A percentile compares a stretch with the other conserved stretches of the same genome.
These are phyloP conservation scores for Lepidotrigona ventralis DNA, from an alignment of 1,140 invertebrate genomes.

Conservation along the genomic window DNA sequence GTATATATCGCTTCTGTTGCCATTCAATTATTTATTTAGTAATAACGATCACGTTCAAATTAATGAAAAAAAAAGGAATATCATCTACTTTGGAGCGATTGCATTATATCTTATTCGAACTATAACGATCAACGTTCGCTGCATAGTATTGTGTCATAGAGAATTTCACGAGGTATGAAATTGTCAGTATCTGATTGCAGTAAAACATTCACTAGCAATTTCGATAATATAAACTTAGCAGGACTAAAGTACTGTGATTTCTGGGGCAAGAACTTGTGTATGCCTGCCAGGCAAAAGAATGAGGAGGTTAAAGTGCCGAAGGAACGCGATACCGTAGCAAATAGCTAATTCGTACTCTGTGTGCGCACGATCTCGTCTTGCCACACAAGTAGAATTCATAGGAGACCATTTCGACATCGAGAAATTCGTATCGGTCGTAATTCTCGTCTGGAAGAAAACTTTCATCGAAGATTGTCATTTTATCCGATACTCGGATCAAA, in stretches of 20 bases:
- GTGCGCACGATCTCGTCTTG: constrained; percentile 56
- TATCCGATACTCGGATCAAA: not conserved
- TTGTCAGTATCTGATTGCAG: constrained; percentile 47
- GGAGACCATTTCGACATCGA: constrained; percentile 59
- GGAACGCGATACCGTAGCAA: constrained; percentile 66
- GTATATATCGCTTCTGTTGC: too few species aligned
- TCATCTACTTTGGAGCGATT: not conserved
- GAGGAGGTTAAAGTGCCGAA: constrained; percentile 63
- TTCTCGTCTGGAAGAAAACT: not conserved
- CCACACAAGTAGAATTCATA: constrained; percentile 58
- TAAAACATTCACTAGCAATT: constrained; percentile 59
- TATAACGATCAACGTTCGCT: not conserved
- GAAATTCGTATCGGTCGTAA: constrained; percentile 44
- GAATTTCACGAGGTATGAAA: constrained; percentile 17
- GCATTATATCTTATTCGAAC: not conserved
- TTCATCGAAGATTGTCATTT: constrained; percentile 8
- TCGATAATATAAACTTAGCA: constrained; percentile 61
- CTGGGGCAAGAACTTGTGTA: constrained; percentile 58
- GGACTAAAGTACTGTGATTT: constrained; percentile 60
- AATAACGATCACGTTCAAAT: not conserved
- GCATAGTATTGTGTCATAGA: not conserved
- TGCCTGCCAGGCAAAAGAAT: constrained; percentile 63
- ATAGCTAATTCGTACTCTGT: constrained; percentile 69
- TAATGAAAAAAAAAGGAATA: not conserved
- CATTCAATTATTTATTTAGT: not conserved